Evolutionary conservation across 2,113 vertebrate species (phyloP).

Genomic region (Corvus cornix): DNA sequence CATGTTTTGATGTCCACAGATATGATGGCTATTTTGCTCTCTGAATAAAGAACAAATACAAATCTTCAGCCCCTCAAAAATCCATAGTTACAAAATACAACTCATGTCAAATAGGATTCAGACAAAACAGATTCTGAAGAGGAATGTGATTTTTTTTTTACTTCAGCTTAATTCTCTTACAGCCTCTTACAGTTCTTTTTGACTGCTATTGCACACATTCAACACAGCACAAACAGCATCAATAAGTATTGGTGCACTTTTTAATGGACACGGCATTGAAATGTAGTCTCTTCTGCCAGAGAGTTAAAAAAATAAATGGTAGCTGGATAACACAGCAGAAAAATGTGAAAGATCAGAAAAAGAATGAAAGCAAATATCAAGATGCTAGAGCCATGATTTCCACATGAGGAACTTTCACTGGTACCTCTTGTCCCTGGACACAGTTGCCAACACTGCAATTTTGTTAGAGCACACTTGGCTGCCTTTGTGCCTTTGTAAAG

Average conservation of each 20-base stretch:
- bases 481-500: not conserved
- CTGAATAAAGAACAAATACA: not conserved
- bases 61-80: not conserved
- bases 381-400: not conserved
- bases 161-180: not conserved
- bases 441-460: not conserved
- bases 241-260: not conserved
- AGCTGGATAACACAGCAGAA: not conserved
- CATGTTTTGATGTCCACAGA: not conserved
- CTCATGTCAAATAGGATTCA: not conserved
- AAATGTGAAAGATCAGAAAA: not conserved
- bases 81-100: not conserved
- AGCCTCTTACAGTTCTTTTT: not conserved
- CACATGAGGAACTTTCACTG: not conserved
- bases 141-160: not conserved
- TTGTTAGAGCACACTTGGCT: not conserved
- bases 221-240: not conserved
- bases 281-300: not conserved
- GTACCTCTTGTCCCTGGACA: not conserved
- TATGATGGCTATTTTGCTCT: not conserved
- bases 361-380: not conserved
- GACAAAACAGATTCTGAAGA: not conserved
- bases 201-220: not conserved
- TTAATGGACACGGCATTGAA: not conserved
- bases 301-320: not conserved